Base-by-base conservation (phyloP, 2,888 invertebrate species). In the Macrosoma leucophasiata region DNA sequence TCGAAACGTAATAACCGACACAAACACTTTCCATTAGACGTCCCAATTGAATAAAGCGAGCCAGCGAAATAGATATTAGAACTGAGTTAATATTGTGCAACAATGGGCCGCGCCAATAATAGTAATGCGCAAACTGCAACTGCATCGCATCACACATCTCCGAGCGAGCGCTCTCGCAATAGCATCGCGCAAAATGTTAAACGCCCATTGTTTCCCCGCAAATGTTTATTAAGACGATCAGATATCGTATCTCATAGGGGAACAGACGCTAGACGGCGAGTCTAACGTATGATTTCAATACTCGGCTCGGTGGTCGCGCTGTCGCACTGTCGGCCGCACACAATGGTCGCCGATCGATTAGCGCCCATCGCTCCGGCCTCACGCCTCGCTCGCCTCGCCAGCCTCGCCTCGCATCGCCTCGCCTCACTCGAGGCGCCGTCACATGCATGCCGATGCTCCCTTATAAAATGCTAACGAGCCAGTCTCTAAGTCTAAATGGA, bases 201-300 rank as follows among this genome's bases (percentile, higher is more conserved):
- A 66, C 67, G 69, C 45, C 60, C 63, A 74, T 82, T 82, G 81
- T 82, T 74, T 75, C 67, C 70, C 52, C 55, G 61, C 70, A 56
- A 76, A 76, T 79, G 81, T 79, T 79, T 79, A 81, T 77, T 81
- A 82, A 81, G 82, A 77, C 71, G 70, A 82, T 82, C 81, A 65
- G 81, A 82, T 82, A 81, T 48, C 65, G 58, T 71, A 74, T 75
- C 72, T 65, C 69, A 58, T 71, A 66, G 69, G 68, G 72, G 71
- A 65, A 62, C 62, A 58, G 67, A 56, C 70, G 64, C n/a, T n/a
- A n/a, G n/a, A n/a, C n/a, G 50, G 12, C 65, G 60, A 65, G 64
- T 65, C 71, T 67, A 71, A 69, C 76, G 78, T 76, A 60, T 75
- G 76, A 65, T 61, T 61, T 72, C 62, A 77, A 77, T 75, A 59